Base-by-base conservation (phyloP, 2,888 invertebrate species). In the Pherbina coryleti region DNA sequence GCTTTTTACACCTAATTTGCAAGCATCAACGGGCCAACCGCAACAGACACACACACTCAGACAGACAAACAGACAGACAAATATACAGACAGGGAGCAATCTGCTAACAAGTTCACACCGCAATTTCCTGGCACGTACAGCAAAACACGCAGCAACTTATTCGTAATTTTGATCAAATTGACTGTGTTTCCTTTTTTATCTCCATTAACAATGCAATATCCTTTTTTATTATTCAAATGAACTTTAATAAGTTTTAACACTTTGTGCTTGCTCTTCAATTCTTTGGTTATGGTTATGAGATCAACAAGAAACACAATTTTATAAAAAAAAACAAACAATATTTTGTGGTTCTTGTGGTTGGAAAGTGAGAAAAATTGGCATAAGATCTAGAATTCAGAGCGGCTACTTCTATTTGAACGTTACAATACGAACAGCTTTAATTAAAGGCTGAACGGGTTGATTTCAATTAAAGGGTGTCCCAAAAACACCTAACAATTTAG, bases 61-160 rank as follows among this genome's bases (percentile, higher is more conserved):
- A 62, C 62, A 62, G 17, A 1, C 19, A 14, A 2, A 55, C 55
- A 55, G 55, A 55, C 55, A 55, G 55, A 55, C 19, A n/a, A n/a
- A 60, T 7, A 9, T 1, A 19, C 22, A 44, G 37, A 19, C 57
- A 22, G n/a, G n/a, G 34, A 64, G n/a, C 22, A 28, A 55, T 53
- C 37, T 55, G 53, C 75, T 82, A 82, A 82, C 83, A 81, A 82
- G 81, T 82, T 82, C 82, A 82, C 82, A 83, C 83, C 82, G 80
- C 83, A 82, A 82, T 82, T 82, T 83, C 83, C 82, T 82, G 82
- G 81, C 83, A 83, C 83, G 83, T 83, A 82, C 82, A 19, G 1
- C 19, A 19, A 60, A 19, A 62, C 49, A 73, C 60, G 60, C 57
- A 60, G 57, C 57, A 51, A 25, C 53, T 55, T 55, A 53, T 55